These are phyloP conservation scores for Caenorhabditis japonica DNA, from an alignment of 2,888 invertebrate genomes.

Conservation along the genomic window DNA sequence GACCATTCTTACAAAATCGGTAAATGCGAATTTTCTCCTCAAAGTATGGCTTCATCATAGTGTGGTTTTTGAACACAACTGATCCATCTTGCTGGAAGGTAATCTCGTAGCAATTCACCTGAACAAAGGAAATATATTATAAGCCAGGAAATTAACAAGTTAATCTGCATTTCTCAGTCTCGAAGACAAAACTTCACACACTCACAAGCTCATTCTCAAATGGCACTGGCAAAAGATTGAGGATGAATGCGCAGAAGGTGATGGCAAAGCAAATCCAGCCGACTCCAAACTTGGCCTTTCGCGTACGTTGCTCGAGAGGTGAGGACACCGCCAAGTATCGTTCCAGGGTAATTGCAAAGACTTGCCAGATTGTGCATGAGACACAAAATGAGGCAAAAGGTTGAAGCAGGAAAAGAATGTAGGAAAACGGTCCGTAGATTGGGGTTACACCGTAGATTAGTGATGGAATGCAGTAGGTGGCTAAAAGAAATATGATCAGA, in stretches of 20 bases:
- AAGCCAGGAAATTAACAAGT: constrained; percentile 7
- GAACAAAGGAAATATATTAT: constrained; percentile 22
- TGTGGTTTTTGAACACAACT: constrained; percentile 49
- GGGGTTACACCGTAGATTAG: constrained; percentile 61
- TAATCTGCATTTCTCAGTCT: constrained; percentile 16
- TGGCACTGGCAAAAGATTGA: constrained; percentile 72
- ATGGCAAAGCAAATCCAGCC: constrained; percentile 70
- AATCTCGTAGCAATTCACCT: constrained; percentile 70
- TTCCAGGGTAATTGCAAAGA: constrained; percentile 75
- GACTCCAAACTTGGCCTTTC: constrained; percentile 73
- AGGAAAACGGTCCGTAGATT: constrained; percentile 69
- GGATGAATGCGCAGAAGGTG: constrained; percentile 65
- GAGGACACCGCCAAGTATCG: constrained; percentile 73
- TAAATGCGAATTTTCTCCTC: constrained; percentile 59
- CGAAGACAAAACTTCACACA: constrained; percentile 9
- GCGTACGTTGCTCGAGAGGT: constrained; percentile 74
- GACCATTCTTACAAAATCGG: constrained; percentile 40
- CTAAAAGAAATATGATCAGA: constrained; percentile 9
- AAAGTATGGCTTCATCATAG: constrained; percentile 71
- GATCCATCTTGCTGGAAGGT: constrained; percentile 23
- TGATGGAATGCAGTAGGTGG: constrained; percentile 62
- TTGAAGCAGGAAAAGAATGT: constrained; percentile 74
- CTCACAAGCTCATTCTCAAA: constrained; percentile 70
- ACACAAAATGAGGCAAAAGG: constrained; percentile 76
- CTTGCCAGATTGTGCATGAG: constrained; percentile 76